Conservation (phyloP, 2,888 invertebrate species). For the Luperina nickerlii region DNA sequence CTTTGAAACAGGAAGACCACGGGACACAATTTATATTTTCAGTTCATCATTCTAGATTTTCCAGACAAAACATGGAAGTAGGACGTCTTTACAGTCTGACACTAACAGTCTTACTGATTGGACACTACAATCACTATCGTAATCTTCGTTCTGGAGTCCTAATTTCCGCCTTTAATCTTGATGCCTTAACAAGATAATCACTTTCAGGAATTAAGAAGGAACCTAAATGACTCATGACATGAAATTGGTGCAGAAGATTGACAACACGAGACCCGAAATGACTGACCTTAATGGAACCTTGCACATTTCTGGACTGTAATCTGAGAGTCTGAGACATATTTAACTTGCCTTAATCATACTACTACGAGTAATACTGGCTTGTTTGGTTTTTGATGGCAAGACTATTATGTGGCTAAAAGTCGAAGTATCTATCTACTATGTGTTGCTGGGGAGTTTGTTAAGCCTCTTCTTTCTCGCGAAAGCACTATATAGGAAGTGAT, state of each 20-base stretch:
- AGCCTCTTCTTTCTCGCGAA: neutral
- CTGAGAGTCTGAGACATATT: neutral
- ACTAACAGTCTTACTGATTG: neutral
- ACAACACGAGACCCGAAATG: constrained; percentile 49
- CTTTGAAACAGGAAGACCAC: no score
- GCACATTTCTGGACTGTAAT: constrained; percentile 24
- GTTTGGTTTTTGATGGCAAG: neutral
- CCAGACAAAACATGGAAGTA: neutral
- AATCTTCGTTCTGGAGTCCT: constrained; percentile 37
- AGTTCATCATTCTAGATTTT: neutral
- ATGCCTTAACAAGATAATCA: constrained; percentile 63
- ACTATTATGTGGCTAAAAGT: neutral
- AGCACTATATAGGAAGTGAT: neutral
- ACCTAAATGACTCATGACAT: constrained; percentile 21
- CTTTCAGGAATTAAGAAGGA: constrained; percentile 45
- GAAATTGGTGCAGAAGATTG: constrained; percentile 54
- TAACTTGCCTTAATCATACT: constrained; percentile 1
- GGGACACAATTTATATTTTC: neutral
- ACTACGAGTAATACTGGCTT: neutral
- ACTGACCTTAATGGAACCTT: constrained; percentile 49
- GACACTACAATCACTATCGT: constrained; percentile 17
- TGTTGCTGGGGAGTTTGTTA: neutral
- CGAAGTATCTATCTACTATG: neutral
- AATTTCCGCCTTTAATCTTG: constrained; percentile 57
- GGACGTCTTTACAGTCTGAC: constrained; percentile 5